These are phyloP conservation scores for Melanaphis sacchari DNA, from an alignment of 1,140 invertebrate species.

Conservation along the genomic window DNA sequence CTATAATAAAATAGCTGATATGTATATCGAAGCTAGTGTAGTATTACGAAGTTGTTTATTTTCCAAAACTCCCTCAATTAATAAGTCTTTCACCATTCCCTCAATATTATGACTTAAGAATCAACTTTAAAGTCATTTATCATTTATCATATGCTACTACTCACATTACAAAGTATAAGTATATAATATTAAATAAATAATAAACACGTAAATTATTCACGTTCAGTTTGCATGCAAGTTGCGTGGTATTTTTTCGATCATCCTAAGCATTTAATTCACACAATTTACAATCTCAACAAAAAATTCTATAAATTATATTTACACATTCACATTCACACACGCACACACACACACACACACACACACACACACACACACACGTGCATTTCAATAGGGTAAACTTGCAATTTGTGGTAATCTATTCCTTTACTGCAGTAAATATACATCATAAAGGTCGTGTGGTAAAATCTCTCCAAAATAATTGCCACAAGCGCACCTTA, in stretches of 20 bases:
- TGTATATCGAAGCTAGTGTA: no score
- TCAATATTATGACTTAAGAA: not conserved
- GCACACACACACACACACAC: no score
- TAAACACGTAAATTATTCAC: not conserved
- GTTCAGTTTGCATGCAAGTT: not conserved
- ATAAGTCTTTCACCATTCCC: no score
- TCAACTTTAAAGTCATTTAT: not conserved
- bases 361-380: no score
- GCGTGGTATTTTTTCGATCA: not conserved
- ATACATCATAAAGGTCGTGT: not conserved
- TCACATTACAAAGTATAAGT: not conserved
- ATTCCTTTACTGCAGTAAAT: not conserved
- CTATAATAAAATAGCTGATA: not conserved
- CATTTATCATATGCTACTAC: not conserved
- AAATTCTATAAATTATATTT: not conserved
- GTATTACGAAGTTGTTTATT: not conserved
- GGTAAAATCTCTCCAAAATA: not conserved
- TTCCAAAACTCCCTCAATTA: not conserved
- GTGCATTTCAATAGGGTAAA: not conserved
- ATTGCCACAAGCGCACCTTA: not conserved
- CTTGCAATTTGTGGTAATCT: not conserved
- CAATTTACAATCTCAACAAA: not conserved
- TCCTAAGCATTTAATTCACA: not conserved
- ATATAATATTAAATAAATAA: not conserved
- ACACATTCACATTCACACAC: no score